Percentiles rank a stretch among this genome's conserved stretches.
Evolutionary conservation across 2,888 invertebrate genomes (phyloP).

Genomic region (Nebria brevicollis): DNA sequence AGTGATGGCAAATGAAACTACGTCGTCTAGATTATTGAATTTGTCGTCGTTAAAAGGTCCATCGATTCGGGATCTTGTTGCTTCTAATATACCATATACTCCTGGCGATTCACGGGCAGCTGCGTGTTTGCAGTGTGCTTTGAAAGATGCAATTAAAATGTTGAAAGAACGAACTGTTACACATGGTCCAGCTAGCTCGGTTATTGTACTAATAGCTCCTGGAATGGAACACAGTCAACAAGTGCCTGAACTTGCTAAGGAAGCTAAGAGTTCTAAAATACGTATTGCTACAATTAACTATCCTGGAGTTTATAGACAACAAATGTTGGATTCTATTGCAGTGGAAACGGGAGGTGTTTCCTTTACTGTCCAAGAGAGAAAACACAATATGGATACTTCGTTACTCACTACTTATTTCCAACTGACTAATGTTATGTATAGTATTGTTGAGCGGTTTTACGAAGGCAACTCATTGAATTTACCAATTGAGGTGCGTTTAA

Average conservation of each 20-base stretch:
- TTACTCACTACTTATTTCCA: constrained; percentile 67
- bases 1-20: constrained; percentile 63
- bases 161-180: constrained; percentile 61
- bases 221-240: constrained; percentile 64
- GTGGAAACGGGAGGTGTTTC: constrained; percentile 62
- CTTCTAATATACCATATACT: constrained; percentile 65
- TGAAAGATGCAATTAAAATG: constrained; percentile 63
- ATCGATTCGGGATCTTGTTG: constrained; percentile 61
- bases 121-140: constrained; percentile 65
- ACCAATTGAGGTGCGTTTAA: constrained; percentile 61
- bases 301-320: constrained; percentile 62
- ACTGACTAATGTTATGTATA: constrained; percentile 64
- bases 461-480: constrained; percentile 63
- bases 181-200: constrained; percentile 65
- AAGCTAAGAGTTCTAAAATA: constrained; percentile 62
- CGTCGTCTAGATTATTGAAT: constrained; percentile 58
- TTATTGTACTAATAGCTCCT: constrained; percentile 68
- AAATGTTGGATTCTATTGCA: constrained; percentile 64
- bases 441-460: constrained; percentile 63
- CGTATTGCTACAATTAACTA: constrained; percentile 68
- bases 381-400: constrained; percentile 65
- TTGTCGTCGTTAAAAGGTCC: constrained; percentile 58
- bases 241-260: constrained; percentile 60
- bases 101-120: constrained; percentile 64
- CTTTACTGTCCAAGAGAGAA: constrained; percentile 66